Base-by-base conservation (phyloP, 2,797 vertebrate species). In the Tenualosa thibaudeaui region DNA sequence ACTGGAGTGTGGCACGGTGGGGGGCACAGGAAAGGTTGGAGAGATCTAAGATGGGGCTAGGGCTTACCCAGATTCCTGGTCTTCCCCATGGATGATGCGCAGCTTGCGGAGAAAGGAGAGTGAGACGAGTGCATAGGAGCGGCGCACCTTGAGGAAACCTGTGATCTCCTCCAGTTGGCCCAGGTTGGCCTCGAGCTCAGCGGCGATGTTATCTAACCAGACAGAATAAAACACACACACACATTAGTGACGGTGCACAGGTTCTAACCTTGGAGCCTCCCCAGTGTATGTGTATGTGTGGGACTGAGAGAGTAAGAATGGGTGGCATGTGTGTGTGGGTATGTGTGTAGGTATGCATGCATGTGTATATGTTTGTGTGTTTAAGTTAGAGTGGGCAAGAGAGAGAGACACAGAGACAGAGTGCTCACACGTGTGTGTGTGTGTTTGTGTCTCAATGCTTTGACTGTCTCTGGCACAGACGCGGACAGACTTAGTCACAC, bases 81-180 rank as follows among this genome's bases (percentile, higher is more conserved):
- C 95, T 86, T 98, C 96, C 85, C 98, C 98, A 84, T 94, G 96
- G 87, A 99, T 99, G 90, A 98, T 91, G 22, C 89, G 94, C 0
- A 99, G 96, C 87, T 99, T 99, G 86, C 98, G 97, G 89, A 99
- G 97, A 91, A 99, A 99, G 5, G 97, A 97, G 43, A 99, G 97
- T 0, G 98, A 98, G 31, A 99, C 97, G 0, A 99, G 95, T 58
- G 98, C 98, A 0, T 99, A 99, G 86, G 98, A 99, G 3, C 98
- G 96, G 37, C 97, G 96, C 78, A 99, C 97, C 88, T 96, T 97
- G 60, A 99, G 95, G 90, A 96, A 99, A 56, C 98, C 98, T 0
- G 97, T 96, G 92, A 99, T 98, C 89, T 99, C 98, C 90, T 99
- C 98, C 89, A 99, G 96, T 93, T 99, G 96, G 78, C 98, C 98